A percentile compares a stretch with the other conserved stretches of the same genome.
phyloP scores from a whole-genome alignment of 2,888 invertebrate species.

The Philaethria dido region DNA sequence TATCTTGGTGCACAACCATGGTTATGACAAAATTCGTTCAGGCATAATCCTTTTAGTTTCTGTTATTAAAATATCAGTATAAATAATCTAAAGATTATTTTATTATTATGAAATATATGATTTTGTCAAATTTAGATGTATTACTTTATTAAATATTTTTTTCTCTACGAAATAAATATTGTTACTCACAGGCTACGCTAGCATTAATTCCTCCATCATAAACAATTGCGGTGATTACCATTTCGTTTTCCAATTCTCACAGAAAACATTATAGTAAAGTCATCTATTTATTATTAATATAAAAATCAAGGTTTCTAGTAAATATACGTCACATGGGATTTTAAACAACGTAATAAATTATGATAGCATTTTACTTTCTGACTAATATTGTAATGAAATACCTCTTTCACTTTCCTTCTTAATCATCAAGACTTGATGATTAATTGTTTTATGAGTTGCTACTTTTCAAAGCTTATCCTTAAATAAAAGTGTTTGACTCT shows the following conservation, averaged over 20 bases:
- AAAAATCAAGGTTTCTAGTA: neutral
- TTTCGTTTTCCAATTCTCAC: neutral
- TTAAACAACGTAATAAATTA: neutral
- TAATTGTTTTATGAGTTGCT: slow-evolving; percentile 5
- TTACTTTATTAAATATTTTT: too few species aligned
- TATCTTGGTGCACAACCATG: too few species aligned
- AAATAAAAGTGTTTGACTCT: neutral
- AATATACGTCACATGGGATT: neutral
- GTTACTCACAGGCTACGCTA: neutral
- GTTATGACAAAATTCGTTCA: too few species aligned
- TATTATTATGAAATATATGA: too few species aligned
- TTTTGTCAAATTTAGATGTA: too few species aligned
- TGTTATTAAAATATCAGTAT: too few species aligned
- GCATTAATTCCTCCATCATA: neutral
- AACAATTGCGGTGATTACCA: neutral
- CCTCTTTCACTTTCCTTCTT: neutral
- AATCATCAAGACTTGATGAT: neutral
- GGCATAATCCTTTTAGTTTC: too few species aligned
- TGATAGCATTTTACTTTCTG: neutral
- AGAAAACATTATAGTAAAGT: too few species aligned
- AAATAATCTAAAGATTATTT: too few species aligned
- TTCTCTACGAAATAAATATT: too few species aligned
- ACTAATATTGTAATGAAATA: neutral
- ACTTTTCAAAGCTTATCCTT: neutral
- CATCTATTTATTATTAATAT: neutral